phyloP scores from a whole-genome alignment of 2,797 vertebrate species.

The Alfaro cultratus region DNA sequence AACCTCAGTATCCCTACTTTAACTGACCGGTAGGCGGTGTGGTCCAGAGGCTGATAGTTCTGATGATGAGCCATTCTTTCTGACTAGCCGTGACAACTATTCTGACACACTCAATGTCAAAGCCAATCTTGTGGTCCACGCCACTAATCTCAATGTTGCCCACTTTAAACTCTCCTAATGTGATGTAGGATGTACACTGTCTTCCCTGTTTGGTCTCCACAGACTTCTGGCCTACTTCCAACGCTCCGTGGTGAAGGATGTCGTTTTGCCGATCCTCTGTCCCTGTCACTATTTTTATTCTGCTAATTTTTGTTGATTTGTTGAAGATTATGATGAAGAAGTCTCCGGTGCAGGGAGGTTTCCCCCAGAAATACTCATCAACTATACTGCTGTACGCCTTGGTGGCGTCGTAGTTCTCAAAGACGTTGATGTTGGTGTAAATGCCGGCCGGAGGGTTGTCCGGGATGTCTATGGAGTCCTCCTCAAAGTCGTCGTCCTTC shows the following conservation, averaged over 20 bases:
- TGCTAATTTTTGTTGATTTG: constrained; percentile 87
- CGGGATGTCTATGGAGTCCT: constrained; percentile 94
- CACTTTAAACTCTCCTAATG: constrained; percentile 92
- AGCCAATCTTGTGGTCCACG: constrained; percentile 91
- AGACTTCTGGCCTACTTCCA: constrained; percentile 91
- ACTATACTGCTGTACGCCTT: constrained; percentile 92
- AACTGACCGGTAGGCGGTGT: constrained; percentile 79
- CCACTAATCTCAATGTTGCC: constrained; percentile 90
- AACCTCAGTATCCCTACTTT: constrained; percentile 24
- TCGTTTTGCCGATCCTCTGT: constrained; percentile 94
- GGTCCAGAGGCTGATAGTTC: constrained; percentile 95
- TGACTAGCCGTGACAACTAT: constrained; percentile 94
- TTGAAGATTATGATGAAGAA: constrained; percentile 91
- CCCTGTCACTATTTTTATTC: constrained; percentile 92
- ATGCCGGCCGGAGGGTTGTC: constrained; percentile 95
- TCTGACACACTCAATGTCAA: constrained; percentile 92
- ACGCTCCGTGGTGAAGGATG: constrained; percentile 90
- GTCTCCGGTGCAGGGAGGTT: constrained; percentile 90
- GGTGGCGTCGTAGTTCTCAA: constrained; percentile 93
- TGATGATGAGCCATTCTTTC: constrained; percentile 96
- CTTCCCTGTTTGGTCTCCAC: constrained; percentile 85
- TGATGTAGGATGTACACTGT: constrained; percentile 90
- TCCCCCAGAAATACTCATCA: constrained; percentile 98
- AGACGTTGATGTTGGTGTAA: constrained; percentile 92
- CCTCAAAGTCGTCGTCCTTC: constrained; percentile 98